Base-by-base conservation (phyloP, 2,888 invertebrate species). In the Morpho helenor region DNA sequence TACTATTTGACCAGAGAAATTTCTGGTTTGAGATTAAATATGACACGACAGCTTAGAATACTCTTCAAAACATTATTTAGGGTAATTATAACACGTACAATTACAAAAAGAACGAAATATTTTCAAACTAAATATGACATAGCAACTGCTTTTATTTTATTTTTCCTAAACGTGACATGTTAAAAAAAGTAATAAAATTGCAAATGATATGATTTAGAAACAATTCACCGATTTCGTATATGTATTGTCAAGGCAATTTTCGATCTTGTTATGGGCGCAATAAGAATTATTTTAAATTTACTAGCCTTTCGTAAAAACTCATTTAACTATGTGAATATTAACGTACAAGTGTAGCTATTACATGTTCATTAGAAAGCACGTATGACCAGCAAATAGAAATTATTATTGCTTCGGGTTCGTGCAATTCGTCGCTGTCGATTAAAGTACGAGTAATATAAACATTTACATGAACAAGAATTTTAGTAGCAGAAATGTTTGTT, bases 291-390 rank as follows among this genome's bases (percentile, higher is more conserved):
- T 48, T 48, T 23, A 3, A 8, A 0, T 42, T 42, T 42, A 2
- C 42, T 42, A 10, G n/a, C 47, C 8, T n/a, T 22, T 41, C 9
- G 7, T 40, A 16, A 9, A 53, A 52, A 53, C 41, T 22, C 22
- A 53, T 53, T 47, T n/a, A 42, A 47, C 23, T 52, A 44, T 42
- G 54, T 42, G 44, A 44, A 54, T 48, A 45, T 48, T 46, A 47
- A 48, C 10, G 41, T 22, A 42, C 47, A 40, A n/a, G 7, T 41
- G 49, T 31, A 41, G 41, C 40, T 48, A 42, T 54, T 54, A 42
- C 54, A 54, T 54, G 53, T 47, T 22, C 48, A 54, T 48, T 42
- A 54, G 31, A 48, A 54, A 54, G 48, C 42, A 54, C 23, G 41
- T 48, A 47, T 53, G n/a, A 48, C 10, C 48, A 42, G 48, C 8